These are phyloP conservation scores for Leptoclinus maculatus DNA, from an alignment of 2,797 vertebrate species.

Conservation along the genomic window DNA sequence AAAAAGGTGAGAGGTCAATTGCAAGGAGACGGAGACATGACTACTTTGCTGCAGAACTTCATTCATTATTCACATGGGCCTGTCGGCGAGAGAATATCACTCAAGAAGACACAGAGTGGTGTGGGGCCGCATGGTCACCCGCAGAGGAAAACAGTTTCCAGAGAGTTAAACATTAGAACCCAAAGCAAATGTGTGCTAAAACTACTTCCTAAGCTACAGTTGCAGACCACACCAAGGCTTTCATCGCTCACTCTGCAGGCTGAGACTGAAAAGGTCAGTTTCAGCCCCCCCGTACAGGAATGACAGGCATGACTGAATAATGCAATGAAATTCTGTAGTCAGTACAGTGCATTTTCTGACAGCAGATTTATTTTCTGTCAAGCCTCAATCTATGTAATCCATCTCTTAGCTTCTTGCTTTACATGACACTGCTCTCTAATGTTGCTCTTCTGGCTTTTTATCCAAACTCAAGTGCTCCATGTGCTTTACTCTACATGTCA, in stretches of 20 bases:
- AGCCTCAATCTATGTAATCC: slow-evolving; percentile 17
- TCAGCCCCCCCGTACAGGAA: slow-evolving; percentile 26
- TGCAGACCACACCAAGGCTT: slow-evolving; percentile 31
- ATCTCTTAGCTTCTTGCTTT: slow-evolving; percentile 19
- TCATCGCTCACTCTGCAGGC: slow-evolving; percentile 23
- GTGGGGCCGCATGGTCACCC: slow-evolving; percentile 44
- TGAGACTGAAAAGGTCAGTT: slow-evolving; percentile 60
- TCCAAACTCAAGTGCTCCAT: slow-evolving; percentile 38
- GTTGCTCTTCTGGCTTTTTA: slow-evolving; percentile 1
- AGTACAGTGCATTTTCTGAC: slow-evolving; percentile 32
- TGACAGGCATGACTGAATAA: slow-evolving; percentile 48
- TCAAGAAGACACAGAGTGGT: slow-evolving; percentile 58
- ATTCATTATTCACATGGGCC: slow-evolving; percentile 80
- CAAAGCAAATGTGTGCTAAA: slow-evolving; percentile 21
- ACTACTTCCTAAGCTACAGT: slow-evolving; percentile 27
- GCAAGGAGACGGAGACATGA: slow-evolving; percentile 39
- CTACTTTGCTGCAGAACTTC: slow-evolving; percentile 62
- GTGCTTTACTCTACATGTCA: slow-evolving; percentile 34
- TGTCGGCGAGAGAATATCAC: slow-evolving; percentile 74
- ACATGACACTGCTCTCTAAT: background rate
- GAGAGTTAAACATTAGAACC: slow-evolving; percentile 45
- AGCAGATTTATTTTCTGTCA: slow-evolving; percentile 34
- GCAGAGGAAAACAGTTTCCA: slow-evolving; percentile 56
- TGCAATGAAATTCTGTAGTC: slow-evolving; percentile 39
- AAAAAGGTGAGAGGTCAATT: slow-evolving; percentile 72